These are phyloP conservation scores for Hirudinaria manillensis DNA, from an alignment of 2,888 invertebrate genomes.

Conservation along the genomic window DNA sequence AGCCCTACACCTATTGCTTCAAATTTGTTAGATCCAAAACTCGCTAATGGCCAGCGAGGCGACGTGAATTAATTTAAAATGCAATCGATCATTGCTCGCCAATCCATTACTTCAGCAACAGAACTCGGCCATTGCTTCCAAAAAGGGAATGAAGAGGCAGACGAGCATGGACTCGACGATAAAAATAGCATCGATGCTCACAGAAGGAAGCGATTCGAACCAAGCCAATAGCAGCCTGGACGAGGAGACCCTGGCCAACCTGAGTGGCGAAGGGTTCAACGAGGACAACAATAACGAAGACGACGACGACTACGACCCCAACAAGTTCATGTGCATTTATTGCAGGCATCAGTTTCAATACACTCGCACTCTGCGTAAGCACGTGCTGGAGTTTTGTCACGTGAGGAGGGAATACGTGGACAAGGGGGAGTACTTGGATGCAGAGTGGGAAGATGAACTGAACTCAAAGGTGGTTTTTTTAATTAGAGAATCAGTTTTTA, in stretches of 20 bases:
- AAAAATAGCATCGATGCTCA: too few species aligned
- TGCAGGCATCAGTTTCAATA: constrained; percentile 49
- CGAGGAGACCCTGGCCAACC: neutral
- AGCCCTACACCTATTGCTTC: too few species aligned
- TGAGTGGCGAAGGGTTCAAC: neutral
- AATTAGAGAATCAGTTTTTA: neutral
- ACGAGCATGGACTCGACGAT: neutral
- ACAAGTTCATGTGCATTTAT: constrained; percentile 45
- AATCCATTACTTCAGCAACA: neutral
- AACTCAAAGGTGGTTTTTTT: neutral
- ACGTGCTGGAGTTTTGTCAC: constrained; percentile 48
- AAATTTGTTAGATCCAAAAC: too few species aligned
- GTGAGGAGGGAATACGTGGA: constrained; percentile 43
- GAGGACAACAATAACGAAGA: constrained; percentile 30
- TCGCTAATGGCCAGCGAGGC: too few species aligned
- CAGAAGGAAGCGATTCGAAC: neutral
- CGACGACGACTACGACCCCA: constrained; percentile 36
- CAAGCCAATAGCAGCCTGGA: constrained; percentile 9
- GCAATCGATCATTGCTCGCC: too few species aligned
- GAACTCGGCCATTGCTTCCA: neutral
- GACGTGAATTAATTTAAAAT: too few species aligned
- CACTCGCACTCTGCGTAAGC: constrained; percentile 50
- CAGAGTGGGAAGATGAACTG: constrained; percentile 38
- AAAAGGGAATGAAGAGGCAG: neutral
- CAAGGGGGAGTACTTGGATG: constrained; percentile 34